Base-by-base conservation (phyloP, 2,113 vertebrate genomes). In the Petaurus breviceps region DNA sequence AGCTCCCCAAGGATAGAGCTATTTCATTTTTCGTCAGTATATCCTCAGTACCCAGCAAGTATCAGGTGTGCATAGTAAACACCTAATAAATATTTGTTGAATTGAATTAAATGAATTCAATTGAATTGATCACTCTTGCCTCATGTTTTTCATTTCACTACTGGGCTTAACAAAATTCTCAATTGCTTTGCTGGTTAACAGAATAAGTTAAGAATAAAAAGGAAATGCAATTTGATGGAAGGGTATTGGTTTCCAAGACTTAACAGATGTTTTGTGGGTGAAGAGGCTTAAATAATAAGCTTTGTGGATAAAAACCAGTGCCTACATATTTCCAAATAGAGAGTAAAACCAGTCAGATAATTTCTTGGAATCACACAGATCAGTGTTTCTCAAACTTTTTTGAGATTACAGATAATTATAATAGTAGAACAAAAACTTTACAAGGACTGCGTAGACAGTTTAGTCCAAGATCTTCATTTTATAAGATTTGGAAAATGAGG, bases 151-250 rank as follows among this genome's bases (percentile, higher is more conserved):
- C 51, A 1, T 51, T 95, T 94, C 37, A 22, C 53, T 91, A 14
- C 50, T 2, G 19, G 0, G 92, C 26, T 0, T 91, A 61, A 92
- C 52, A 77, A 57, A 84, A 37, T 92, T 89, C 28, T 57, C 89
- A 90, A 92, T 91, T 93, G 92, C 51, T 96, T 57, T 28, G 37
- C 9, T 92, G 52, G 26, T 1, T 51, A 94, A 52, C 90, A 61
- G 25, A 43, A 52, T 10, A 47, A 90, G 61, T 2, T 91, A 14
- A 46, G n/a, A 95, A 95, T 90, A 90, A 55, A 92, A 53, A 94
- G 91, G 50, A 96, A 93, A 95, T 43, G 50, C 51, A 92, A 25
- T 26, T 54, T 77, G 94, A 22, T 90, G 22, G 90, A 55, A 92
- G 55, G 16, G 47, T 49, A 7, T 28, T 55, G 22, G 19, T 89